Percentiles rank a stretch among this genome's conserved stretches.
phyloP scores from a whole-genome alignment of 2,797 vertebrate species.

The Takifugu ocellatus region DNA sequence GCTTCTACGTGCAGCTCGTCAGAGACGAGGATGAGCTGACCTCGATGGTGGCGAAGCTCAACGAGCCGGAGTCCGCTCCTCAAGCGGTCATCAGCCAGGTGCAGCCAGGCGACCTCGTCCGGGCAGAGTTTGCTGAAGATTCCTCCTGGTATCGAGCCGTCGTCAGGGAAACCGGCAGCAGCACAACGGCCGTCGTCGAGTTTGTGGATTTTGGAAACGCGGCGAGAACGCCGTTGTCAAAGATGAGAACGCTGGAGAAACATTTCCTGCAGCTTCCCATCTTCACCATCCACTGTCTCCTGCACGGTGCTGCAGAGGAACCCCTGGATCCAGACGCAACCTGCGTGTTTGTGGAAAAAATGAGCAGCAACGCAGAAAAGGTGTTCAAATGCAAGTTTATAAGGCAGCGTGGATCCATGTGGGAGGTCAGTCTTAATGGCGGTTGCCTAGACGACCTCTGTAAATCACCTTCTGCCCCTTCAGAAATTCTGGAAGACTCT shows the following conservation, averaged over 20 bases:
- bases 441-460: constrained; percentile 65
- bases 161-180: constrained; percentile 66
- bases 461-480: constrained; percentile 45
- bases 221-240: constrained; percentile 66
- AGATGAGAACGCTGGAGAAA: constrained; percentile 68
- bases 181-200: constrained; percentile 67
- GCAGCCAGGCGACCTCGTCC: constrained; percentile 78
- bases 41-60: constrained; percentile 79
- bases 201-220: constrained; percentile 94
- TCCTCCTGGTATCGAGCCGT: constrained; percentile 86
- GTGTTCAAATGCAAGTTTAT: constrained; percentile 81
- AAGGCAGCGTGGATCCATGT: constrained; percentile 71
- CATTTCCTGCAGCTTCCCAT: constrained; percentile 64
- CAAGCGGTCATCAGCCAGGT: constrained; percentile 56
- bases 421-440: constrained; percentile 84
- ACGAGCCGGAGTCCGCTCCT: constrained; percentile 48
- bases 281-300: constrained; percentile 80
- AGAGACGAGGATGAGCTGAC: constrained; percentile 78
- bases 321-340: constrained; percentile 57
- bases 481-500: constrained; percentile 14
- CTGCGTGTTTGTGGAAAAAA: constrained; percentile 70
- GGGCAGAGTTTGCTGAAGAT: constrained; percentile 86
- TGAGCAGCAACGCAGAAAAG: constrained; percentile 62
- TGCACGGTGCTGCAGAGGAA: constrained; percentile 55
- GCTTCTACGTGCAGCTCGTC: constrained; percentile 87